Conservation (phyloP, 2,797 vertebrate genomes). For the Simalia tracyae region DNA sequence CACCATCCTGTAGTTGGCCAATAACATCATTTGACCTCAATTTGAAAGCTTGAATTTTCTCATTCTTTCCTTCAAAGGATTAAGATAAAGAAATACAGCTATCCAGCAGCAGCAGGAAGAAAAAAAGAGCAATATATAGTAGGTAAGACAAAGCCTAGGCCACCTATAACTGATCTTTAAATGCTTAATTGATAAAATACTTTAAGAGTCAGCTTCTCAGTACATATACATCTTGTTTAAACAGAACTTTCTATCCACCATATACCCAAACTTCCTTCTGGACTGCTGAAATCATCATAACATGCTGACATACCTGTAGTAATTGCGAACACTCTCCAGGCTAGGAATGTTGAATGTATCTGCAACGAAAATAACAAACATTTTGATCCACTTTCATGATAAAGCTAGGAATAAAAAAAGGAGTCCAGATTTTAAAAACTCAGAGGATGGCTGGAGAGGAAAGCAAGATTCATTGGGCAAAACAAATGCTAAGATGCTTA, state of each 20-base stretch:
- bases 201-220: not conserved
- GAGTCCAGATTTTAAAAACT: not conserved
- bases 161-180: not conserved
- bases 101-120: not conserved
- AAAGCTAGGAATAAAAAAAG: not conserved
- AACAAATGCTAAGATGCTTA: not conserved
- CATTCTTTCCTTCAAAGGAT: not conserved
- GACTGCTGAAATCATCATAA: not conserved
- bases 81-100: not conserved
- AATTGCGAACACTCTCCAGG: constrained; percentile 87
- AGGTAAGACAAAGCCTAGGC: not conserved
- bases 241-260: not conserved
- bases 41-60: not conserved
- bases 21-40: not conserved
- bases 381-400: constrained; percentile 18
- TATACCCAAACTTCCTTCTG: not conserved
- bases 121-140: not conserved
- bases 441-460: not conserved
- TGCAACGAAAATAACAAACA: constrained; percentile 70
- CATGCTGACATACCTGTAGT: constrained; percentile 85
- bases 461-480: not conserved
- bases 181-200: not conserved
- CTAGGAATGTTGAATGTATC: constrained; percentile 94
- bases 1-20: not conserved
- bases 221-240: not conserved